These are phyloP conservation scores for Chymomyza fuscimana DNA, from an alignment of 2,888 invertebrate genomes.

Conservation along the genomic window DNA sequence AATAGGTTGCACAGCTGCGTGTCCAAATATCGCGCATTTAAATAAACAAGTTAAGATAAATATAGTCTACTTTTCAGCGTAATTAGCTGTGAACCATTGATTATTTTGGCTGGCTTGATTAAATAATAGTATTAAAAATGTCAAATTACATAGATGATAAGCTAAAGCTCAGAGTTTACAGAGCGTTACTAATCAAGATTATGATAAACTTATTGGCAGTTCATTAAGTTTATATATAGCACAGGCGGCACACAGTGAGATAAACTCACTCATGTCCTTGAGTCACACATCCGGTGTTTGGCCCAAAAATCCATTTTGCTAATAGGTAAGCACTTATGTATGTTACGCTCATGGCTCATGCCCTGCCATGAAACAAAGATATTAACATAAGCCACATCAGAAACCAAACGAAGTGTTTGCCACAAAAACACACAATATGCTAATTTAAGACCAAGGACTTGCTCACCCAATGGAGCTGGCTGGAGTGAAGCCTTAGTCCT, in stretches of 20 bases:
- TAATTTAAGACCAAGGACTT: conserved; percentile 36
- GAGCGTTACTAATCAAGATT: neutral
- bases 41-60: neutral
- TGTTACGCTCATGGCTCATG: neutral
- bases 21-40: too few species aligned
- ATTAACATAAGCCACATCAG: conserved; percentile 9
- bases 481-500: conserved; percentile 31
- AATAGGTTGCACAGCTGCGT: neutral
- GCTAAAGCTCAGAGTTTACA: neutral
- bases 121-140: neutral
- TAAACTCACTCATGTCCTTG: conserved; percentile 10
- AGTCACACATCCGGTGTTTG: conserved; percentile 14
- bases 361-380: conserved; percentile 3
- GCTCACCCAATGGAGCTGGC: conserved; percentile 14
- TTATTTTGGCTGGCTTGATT: neutral
- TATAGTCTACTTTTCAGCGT: neutral
- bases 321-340: conserved; percentile 7
- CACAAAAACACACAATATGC: conserved; percentile 26
- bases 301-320: conserved; percentile 18
- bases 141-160: neutral
- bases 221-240: neutral
- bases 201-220: neutral
- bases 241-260: neutral
- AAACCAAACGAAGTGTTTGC: neutral
- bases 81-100: neutral